Base-by-base conservation (phyloP, 2,888 invertebrate species). In the Leptopterna dolabrata region DNA sequence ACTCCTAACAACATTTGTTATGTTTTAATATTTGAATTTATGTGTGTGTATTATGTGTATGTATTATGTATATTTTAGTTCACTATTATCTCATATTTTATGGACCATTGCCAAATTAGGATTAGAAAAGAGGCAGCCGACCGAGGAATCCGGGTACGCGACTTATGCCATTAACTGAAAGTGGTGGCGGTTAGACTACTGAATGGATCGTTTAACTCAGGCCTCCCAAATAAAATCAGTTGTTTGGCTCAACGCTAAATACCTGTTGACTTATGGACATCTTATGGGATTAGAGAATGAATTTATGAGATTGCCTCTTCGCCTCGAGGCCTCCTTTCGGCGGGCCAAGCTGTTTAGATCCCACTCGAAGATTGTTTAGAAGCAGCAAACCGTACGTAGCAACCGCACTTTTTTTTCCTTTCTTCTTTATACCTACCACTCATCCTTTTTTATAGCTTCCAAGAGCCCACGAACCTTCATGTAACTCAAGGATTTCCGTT, bases 221-320 rank as follows among this genome's bases (percentile, higher is more conserved):
- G 24, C 63, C 24, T 24, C 63, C 63, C 63, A 24, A 63, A 63
- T 63, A 63, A 63, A 73, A 73, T 41, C 41, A 41, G 73, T 73
- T 73, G 73, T 73, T 36, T 19, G 70, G 83, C 63, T 83, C 63
- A 70, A 24, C 70, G 36, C 83, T 70, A 83, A 83, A 83, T 63
- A 83, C 83, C 83, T 83, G 63, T 55, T 55, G 81, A 83, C 70
- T 83, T 83, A 83, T 83, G 83, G 83, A n/a, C 43, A 41, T 83
- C 83, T 83, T 41, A 36, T 24, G 24, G 83, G 83, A 83, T 83
- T 83, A 83, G 16, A 36, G 70, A 41, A 83, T 83, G 70, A 83
- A 83, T 83, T 83, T 83, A 83, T 83, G 63, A 83, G 83, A 41
- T 78, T 43, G 78, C 78, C 63, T 24, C 13, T 24, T 24, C 63